Base-by-base conservation (phyloP, 2,113 vertebrate genomes). In the Chionomys nivalis region DNA sequence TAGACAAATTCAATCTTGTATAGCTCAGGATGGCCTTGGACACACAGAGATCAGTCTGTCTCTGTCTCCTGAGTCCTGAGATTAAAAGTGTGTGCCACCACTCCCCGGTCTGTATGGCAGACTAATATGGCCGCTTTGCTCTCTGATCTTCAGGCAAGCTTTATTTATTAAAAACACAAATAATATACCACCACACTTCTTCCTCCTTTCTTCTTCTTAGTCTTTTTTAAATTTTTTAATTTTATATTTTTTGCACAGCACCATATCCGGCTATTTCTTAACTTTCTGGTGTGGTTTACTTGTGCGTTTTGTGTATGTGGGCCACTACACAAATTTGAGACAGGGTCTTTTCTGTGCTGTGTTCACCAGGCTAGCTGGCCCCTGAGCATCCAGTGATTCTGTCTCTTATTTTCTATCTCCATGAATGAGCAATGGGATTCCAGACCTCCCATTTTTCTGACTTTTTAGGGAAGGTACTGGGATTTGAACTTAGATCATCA, bases 171-270 rank as follows among this genome's bases (percentile, higher is more conserved):
- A 49, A 49, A 49, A 49, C 49, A 49, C 49, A 49, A 49, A 49
- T 49, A 49, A 49, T 49, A 49, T 49, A 49, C 49, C 49, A 49
- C 49, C 9, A 49, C 49, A 49, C 10, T 49, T 49, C 12, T 10
- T 52, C 4, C 1, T 16, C 26, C 63, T 39, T 36, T 7, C 33
- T 36, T 70, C 31, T 8, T 5, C 44, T 44, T 21, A 3, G 4
- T 52, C 9, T 5, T 36, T 6, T 47, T 36, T n/a, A n/a, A n/a
- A 2, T 1, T 31, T 1, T 17, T 49, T 17, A 17, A 4, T 16
- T 70, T 36, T 26, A 1, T 65, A 0, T 14, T 31, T 31, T 77
- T 26, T 23, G 6, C 33, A 17, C 52, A n/a, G 5, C 47, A 39
- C 19, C 52, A 81, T 58, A 21, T 19, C 52, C 23, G 31, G 0